Conservation (phyloP, 92 coral and sea anemone species). For the Epizoanthus fatuus region DNA sequence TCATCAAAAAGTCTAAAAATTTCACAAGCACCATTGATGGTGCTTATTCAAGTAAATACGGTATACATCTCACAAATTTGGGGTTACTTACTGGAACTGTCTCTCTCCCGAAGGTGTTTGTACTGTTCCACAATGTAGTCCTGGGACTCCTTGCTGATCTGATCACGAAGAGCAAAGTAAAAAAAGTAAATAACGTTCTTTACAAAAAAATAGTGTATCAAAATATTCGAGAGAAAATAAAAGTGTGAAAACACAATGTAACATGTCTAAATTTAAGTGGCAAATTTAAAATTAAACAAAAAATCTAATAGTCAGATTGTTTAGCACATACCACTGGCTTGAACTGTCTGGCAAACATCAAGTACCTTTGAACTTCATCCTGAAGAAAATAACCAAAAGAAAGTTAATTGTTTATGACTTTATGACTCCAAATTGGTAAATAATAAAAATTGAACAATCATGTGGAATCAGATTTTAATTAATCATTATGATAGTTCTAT, state of each 20-base stretch:
- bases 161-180: background rate
- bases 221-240: background rate
- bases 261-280: no score
- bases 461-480: no score
- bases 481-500: no score
- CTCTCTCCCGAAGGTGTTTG: slow-evolving; percentile 96
- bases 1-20: no score
- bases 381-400: slow-evolving; percentile 6
- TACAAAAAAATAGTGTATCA: background rate
- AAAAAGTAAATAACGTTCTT: no score
- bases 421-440: no score
- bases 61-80: no score
- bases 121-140: slow-evolving; percentile 96
- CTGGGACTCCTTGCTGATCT: slow-evolving; percentile 98
- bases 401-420: background rate
- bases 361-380: slow-evolving; percentile 97
- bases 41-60: no score
- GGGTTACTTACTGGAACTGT: slow-evolving; percentile 78
- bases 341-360: slow-evolving; percentile 97
- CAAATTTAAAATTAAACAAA: background rate
- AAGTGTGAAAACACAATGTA: no score
- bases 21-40: no score
- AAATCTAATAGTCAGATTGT: background rate
- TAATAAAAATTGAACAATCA: no score
- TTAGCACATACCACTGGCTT: slow-evolving; percentile 87